Evolutionary conservation across 2,113 vertebrate species (phyloP), one percentile per base, ranked within the genome.

Genomic region (Picathartes gymnocephalus): DNA sequence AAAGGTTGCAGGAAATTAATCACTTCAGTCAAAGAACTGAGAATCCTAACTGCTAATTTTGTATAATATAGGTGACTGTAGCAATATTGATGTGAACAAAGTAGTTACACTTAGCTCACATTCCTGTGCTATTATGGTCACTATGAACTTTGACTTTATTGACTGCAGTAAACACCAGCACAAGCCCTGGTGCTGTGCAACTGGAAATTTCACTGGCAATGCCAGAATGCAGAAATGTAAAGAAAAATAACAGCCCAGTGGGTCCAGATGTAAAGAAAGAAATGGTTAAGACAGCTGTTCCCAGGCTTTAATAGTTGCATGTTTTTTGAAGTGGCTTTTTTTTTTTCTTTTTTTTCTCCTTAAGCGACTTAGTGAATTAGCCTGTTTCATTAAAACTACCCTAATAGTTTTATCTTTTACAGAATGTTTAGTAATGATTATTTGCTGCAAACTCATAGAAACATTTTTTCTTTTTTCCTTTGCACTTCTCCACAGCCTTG

Each of bases 1-100:
- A 94, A 89, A 91, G 86, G 81, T 92, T 88, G 73, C 81, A 87
- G 89, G 89, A 96, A 94, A 92, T 97, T 71, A 81, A 58, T 96
- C 86, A 64, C 53, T 92, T 88, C 5, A 71, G 74, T 93, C 82
- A 68, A 53, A 93, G 85, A 90, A 51, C 58, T 40, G 58, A 78
- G 90, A 64, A 56, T 56, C 79, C 85, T 11, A 92, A 60, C 69
- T 92, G 60, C 81, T 88, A 23, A 66, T 91, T 81, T 62, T 73
- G 42, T 77, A 13, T 73, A 33, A 53, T 66, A 6, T 40, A 77
- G 68, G 66, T 70, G 76, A 42, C 56, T 71, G 39, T 50, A 40
- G 12, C 17, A 56, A 35, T 70, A 66, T 28, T 37, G 88, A 83
- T 77, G 72, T 71, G 87, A 51, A 11, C 54, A 37, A 37, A 61